Percentiles rank a stretch among this genome's conserved stretches.
These are phyloP conservation scores for Prosopocoilus inquinatus DNA, from an alignment of 2,888 invertebrate genomes.

Conservation along the genomic window DNA sequence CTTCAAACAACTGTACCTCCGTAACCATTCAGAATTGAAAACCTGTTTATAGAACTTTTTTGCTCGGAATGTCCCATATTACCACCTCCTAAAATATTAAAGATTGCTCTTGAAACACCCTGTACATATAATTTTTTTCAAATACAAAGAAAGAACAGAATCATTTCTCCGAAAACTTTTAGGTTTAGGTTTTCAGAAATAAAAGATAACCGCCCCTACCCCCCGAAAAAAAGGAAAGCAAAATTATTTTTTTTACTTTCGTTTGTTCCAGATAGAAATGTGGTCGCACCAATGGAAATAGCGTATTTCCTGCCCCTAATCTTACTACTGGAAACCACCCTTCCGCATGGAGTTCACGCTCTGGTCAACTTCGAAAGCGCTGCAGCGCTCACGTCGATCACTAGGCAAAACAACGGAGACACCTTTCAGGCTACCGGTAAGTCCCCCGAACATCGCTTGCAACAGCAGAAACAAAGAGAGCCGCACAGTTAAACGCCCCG, in stretches of 20 bases:
- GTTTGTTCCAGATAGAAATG: constrained; percentile 28
- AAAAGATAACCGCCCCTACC: no score
- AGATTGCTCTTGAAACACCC: neutral
- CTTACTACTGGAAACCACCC: constrained; percentile 11
- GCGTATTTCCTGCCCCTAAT: constrained; percentile 11
- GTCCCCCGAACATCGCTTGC: neutral
- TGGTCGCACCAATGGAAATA: constrained; percentile 26
- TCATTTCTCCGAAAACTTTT: no score
- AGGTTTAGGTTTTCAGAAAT: no score
- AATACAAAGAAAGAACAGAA: no score
- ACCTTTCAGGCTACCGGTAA: constrained; percentile 58
- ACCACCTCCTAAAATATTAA: constrained; percentile 1
- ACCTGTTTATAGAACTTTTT: constrained; percentile 3
- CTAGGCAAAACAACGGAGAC: constrained; percentile 61
- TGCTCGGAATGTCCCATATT: neutral
- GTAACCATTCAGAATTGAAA: constrained; percentile 3
- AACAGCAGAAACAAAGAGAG: neutral
- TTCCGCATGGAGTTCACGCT: constrained; percentile 5
- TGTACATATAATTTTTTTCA: no score
- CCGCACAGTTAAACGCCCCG: neutral
- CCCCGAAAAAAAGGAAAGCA: no score
- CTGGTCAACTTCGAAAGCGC: constrained; percentile 13
- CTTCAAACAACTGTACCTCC: neutral
- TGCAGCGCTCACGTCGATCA: constrained; percentile 44
- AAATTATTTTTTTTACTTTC: neutral